Conservation (phyloP, 2,797 vertebrate genomes). For the Acanthis flammea region DNA sequence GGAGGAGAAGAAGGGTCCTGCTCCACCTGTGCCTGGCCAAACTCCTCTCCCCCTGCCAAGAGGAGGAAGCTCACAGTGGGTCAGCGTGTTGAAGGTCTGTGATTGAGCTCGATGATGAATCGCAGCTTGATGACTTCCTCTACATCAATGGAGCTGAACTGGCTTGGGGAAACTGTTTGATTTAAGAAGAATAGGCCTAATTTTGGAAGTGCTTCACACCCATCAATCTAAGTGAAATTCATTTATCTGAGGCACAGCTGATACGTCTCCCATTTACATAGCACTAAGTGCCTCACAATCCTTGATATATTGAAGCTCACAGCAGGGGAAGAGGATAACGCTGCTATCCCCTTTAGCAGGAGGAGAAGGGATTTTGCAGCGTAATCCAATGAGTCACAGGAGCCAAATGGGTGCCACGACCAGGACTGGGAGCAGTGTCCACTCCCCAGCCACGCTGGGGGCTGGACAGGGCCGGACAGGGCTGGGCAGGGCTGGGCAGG, state of each 20-base stretch:
- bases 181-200: conserved; percentile 66
- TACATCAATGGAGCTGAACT: conserved; percentile 58
- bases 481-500: neutral
- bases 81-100: neutral
- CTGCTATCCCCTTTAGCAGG: neutral
- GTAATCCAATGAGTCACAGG: neutral
- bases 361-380: neutral
- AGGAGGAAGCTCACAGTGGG: neutral
- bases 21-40: neutral
- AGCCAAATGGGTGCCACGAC: neutral
- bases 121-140: conserved; percentile 62
- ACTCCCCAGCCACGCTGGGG: fast-evolving
- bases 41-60: neutral
- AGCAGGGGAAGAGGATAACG: neutral
- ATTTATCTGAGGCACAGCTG: conserved; percentile 66
- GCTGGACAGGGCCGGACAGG: neutral
- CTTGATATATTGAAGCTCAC: conserved; percentile 40
- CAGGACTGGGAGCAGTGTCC: fast-evolving
- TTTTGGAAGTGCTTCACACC: conserved; percentile 67
- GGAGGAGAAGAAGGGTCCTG: neutral
- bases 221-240: conserved; percentile 68
- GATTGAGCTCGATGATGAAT: conserved; percentile 53
- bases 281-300: conserved; percentile 46
- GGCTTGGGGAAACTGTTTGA: conserved; percentile 67
- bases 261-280: conserved; percentile 59